These are phyloP conservation scores for Brachyalestes nurse DNA, from an alignment of 2,797 vertebrate species.

Conservation along the genomic window DNA sequence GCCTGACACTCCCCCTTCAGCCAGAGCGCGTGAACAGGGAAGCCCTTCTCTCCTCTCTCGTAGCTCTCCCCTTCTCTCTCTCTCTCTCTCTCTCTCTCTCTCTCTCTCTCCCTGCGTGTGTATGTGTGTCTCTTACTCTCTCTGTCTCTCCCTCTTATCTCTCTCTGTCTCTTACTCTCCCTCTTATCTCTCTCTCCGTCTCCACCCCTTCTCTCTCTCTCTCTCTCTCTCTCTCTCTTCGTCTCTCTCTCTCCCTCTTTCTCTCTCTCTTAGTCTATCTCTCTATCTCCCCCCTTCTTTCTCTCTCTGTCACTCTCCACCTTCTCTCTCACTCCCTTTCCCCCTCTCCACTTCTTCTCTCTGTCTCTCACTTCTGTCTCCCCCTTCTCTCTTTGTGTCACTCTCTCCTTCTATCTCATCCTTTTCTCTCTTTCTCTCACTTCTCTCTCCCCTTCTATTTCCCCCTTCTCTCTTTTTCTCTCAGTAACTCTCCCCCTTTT, in stretches of 20 bases:
- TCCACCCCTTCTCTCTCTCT: no score
- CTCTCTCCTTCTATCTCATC: no score
- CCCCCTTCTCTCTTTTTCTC: no score
- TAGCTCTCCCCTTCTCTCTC: background rate
- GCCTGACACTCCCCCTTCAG: slow-evolving; percentile 41
- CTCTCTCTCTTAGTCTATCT: background rate
- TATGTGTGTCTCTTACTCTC: background rate
- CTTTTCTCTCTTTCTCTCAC: no score
- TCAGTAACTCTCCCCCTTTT: no score
- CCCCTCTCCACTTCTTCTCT: no score
- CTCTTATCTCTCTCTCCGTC: slow-evolving; percentile 14
- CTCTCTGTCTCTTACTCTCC: slow-evolving; percentile 13
- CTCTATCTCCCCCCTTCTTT: background rate
- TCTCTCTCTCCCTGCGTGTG: background rate
- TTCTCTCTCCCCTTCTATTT: no score
- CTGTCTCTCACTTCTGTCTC: fast-evolving
- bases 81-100: no score
- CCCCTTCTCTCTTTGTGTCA: no score
- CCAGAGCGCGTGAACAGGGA: background rate
- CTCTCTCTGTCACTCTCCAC: background rate
- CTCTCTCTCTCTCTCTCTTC: background rate
- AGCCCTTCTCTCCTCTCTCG: slow-evolving; percentile 24
- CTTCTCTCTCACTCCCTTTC: background rate
- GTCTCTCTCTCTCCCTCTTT: background rate
- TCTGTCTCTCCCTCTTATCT: background rate